Base-by-base conservation (phyloP, 2,888 invertebrate species). In the Pachymerium ferrugineum region DNA sequence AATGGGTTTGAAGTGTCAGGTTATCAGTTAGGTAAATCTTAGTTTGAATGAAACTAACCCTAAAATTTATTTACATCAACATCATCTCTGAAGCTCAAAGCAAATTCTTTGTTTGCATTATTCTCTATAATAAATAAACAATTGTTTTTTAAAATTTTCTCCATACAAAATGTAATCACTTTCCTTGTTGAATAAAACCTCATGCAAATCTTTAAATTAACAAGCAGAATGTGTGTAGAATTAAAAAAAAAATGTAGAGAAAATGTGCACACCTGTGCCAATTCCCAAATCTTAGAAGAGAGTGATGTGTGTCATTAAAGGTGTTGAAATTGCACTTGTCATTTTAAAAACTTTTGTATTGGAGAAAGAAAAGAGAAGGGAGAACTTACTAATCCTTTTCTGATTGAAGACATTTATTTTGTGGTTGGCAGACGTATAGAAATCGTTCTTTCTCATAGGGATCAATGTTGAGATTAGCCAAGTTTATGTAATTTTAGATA, bases 311-410 rank as follows among this genome's bases (percentile, higher is more conserved):
- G 62, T 62, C 62, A 62, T 62, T 62, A 62, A 25, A 62, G 28
- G 62, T 62, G 62, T 62, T 62, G 62, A 28, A 62, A 62, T 62
- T 62, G 62, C 62, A 62, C 62, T 62, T 62, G 62, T 38, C 38
- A 38, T 16, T 38, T 12, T 3, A 4, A 38, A 12, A 38, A 14
- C n/a, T n/a, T n/a, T n/a, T n/a, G n/a, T n/a, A n/a, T n/a, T n/a
- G n/a, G n/a, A 8, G 16, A 8, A 38, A 6, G 14, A 38, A 38
- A 38, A 38, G 14, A 38, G 16, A 38, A 38, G 19, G 19, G n/a
- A 42, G 19, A 42, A n/a, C 1, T n/a, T 42, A 28, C 62, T 62
- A 62, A 62, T 62, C 62, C 62, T 62, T 62, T 62, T 25, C 62
- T 62, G 62, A 62, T 62, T 62, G 62, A 62, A 62, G 10, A 62